Evolutionary conservation across 1,140 invertebrate genomes (phyloP).

Genomic region (Drosophila busckii): DNA sequence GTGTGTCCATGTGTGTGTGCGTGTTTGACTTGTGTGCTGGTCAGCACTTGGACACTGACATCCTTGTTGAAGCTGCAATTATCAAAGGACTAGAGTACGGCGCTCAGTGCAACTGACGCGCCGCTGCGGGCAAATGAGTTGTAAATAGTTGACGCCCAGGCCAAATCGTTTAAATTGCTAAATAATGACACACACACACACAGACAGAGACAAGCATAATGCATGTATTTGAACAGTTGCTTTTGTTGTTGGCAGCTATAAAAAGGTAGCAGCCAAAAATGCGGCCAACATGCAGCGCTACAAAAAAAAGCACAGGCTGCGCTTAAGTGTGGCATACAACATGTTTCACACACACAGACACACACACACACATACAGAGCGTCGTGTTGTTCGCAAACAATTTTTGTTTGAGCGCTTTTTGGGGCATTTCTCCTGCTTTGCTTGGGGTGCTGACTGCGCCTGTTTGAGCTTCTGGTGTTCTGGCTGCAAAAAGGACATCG

Average conservation of each 20-base stretch:
- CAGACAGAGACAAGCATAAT: constrained; percentile 2
- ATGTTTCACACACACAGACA: constrained; percentile 32
- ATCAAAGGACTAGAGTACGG: constrained; percentile 39
- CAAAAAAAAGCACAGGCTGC: constrained; percentile 42
- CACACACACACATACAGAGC: background rate
- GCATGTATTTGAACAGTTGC: constrained; percentile 18
- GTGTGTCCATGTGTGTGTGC: constrained; percentile 1
- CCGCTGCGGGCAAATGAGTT: constrained; percentile 38
- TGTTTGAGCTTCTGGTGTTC: no score
- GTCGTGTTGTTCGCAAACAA: constrained; percentile 63
- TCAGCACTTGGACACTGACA: constrained; percentile 39
- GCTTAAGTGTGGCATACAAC: constrained; percentile 73
- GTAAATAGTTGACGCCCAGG: constrained; percentile 51
- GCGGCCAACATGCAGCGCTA: constrained; percentile 56
- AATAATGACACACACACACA: constrained; percentile 48
- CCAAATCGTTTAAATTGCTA: constrained; percentile 71
- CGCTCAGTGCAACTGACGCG: constrained; percentile 6
- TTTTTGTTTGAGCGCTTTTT: background rate
- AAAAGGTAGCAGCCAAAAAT: constrained; percentile 45
- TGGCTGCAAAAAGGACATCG: constrained; percentile 16
- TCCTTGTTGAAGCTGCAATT: constrained; percentile 72
- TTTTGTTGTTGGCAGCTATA: constrained; percentile 43
- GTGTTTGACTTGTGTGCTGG: constrained; percentile 62
- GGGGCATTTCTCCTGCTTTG: no score
- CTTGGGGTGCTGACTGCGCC: background rate